Evolutionary conservation across 2,888 invertebrate species (phyloP).

Genomic region (Macrosiphum euphorbiae): DNA sequence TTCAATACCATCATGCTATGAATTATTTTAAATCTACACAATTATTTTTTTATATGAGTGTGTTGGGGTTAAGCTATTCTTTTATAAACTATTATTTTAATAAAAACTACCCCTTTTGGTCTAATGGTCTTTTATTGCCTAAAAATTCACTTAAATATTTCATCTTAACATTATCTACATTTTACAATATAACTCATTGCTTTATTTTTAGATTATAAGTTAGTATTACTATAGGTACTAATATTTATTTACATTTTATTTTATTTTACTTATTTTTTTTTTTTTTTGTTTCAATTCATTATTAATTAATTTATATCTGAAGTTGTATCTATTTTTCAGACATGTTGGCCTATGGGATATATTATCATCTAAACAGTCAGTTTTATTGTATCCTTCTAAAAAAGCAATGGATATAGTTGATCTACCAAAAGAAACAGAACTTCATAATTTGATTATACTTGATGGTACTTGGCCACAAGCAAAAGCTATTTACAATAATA

Average conservation of each 20-base stretch:
- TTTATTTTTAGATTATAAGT: too few species aligned
- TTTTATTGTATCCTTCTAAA: slow-evolving; percentile 86
- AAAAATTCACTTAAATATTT: not conserved
- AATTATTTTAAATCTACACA: not conserved
- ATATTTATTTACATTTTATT: not conserved
- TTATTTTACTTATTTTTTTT: too few species aligned
- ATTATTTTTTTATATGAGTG: too few species aligned
- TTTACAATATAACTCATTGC: too few species aligned
- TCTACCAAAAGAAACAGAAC: slow-evolving; percentile 70
- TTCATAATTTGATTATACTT: slow-evolving; percentile 78
- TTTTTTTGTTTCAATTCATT: not conserved
- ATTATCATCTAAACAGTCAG: slow-evolving; percentile 77
- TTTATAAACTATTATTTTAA: not conserved
- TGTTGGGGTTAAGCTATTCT: not conserved
- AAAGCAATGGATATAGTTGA: slow-evolving; percentile 79
- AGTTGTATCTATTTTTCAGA: slow-evolving; percentile 66
- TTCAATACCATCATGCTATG: not conserved
- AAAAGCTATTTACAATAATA: slow-evolving; percentile 89
- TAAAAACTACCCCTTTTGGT: not conserved
- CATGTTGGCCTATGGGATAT: slow-evolving; percentile 77
- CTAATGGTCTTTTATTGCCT: not conserved
- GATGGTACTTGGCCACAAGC: slow-evolving; percentile 98
- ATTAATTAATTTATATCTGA: not conserved
- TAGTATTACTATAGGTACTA: not conserved
- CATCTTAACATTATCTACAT: too few species aligned